A percentile compares a stretch with the other conserved stretches of the same genome.
Evolutionary conservation across 2,888 invertebrate species (phyloP).

Genomic region (Trilocha varians): DNA sequence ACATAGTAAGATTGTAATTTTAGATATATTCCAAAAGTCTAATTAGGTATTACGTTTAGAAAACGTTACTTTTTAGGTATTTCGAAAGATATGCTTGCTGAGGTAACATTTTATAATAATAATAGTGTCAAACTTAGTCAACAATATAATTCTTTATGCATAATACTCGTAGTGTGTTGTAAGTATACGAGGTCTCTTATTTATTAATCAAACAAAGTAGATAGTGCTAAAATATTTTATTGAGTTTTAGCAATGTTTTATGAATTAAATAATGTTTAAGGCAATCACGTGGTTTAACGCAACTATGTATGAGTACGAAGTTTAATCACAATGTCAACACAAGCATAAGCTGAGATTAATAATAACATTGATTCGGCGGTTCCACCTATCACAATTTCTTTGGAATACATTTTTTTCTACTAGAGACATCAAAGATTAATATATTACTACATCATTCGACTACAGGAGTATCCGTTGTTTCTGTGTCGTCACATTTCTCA

Average conservation of each 20-base stretch:
- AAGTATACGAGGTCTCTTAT: background rate
- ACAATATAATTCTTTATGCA: no score
- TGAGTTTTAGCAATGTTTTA: constrained; percentile 59
- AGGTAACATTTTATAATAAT: no score
- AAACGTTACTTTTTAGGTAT: no score
- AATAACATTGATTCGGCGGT: constrained; percentile 45
- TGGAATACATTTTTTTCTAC: constrained; percentile 48
- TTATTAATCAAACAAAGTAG: constrained; percentile 22
- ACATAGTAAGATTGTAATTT: no score
- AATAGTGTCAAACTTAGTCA: no score
- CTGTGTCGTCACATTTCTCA: constrained; percentile 15
- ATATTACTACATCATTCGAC: constrained; percentile 21
- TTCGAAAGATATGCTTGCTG: no score
- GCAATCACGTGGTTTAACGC: constrained; percentile 68
- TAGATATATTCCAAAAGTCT: no score
- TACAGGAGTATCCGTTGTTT: constrained; percentile 23
- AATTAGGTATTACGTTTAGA: no score
- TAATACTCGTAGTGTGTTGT: no score
- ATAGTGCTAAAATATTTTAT: constrained; percentile 68
- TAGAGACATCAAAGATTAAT: constrained; percentile 27
- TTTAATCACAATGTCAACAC: constrained; percentile 55
- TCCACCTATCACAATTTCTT: constrained; percentile 65
- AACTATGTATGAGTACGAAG: constrained; percentile 53
- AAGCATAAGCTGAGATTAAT: constrained; percentile 67
- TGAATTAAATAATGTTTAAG: constrained; percentile 66